Percentiles rank a stretch among this genome's conserved stretches.
Evolutionary conservation across 2,888 invertebrate species (phyloP).

Genomic region (Eustalomyia histrio): DNA sequence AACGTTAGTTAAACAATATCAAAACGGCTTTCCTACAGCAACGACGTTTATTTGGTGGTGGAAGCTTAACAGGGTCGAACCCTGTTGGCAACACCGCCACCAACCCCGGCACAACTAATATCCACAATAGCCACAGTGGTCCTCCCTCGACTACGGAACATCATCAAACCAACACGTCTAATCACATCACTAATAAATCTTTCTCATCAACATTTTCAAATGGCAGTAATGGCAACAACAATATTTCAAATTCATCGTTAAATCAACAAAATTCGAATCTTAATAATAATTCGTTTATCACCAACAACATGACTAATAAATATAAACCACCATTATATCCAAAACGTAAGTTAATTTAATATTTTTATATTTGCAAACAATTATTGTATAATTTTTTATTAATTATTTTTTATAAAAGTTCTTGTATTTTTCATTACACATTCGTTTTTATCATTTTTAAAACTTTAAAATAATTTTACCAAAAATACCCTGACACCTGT

Average conservation of each 20-base stretch:
- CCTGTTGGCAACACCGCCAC: slow-evolving; percentile 24
- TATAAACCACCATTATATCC: slow-evolving; percentile 24
- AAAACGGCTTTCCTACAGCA: slow-evolving; percentile 65
- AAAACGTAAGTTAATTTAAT: slow-evolving; percentile 38
- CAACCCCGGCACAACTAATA: background rate
- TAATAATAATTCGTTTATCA: slow-evolving; percentile 2
- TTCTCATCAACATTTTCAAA: slow-evolving; percentile 5
- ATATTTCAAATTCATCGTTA: background rate
- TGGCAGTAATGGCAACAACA: slow-evolving; percentile 27
- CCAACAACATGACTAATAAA: background rate
- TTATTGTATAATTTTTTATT: background rate
- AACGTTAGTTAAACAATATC: slow-evolving; percentile 14
- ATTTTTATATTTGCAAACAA: background rate
- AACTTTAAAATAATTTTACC: no score
- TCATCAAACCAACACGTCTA: slow-evolving; percentile 1
- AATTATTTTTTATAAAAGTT: background rate
- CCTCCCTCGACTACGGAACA: slow-evolving; percentile 5
- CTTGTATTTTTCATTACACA: no score
- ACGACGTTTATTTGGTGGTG: slow-evolving; percentile 56
- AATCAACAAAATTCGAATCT: background rate
- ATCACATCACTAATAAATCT: slow-evolving; percentile 21
- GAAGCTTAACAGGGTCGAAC: slow-evolving; percentile 34
- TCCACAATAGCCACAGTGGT: slow-evolving; percentile 9
- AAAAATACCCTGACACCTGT: no score
- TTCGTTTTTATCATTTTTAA: no score